Evolutionary conservation across 2,797 vertebrate genomes (phyloP).

Genomic region (Gymnopithys bicolor): DNA sequence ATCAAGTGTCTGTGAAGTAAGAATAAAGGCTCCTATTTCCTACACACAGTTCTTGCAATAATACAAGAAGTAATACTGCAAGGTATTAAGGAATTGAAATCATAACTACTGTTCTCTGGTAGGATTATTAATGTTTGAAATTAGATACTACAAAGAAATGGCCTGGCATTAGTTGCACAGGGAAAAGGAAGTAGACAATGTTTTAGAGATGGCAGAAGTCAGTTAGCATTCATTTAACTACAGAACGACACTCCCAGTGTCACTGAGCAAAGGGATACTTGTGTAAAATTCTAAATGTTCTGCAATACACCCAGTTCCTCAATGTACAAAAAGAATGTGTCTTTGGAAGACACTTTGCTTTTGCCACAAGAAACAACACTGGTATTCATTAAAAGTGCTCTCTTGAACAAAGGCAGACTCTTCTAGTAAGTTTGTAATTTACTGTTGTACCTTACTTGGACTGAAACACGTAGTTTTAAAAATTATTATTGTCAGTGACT

Average conservation of each 20-base stretch:
- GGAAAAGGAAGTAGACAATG: not conserved
- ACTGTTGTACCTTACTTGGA: not conserved
- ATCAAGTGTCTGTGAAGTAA: not conserved
- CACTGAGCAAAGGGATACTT: not conserved
- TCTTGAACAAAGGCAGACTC: not conserved
- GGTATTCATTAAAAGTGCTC: not conserved
- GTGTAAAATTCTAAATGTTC: not conserved
- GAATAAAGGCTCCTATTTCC: not conserved
- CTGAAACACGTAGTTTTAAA: not conserved
- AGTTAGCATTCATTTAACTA: not conserved
- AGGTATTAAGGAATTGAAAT: not conserved
- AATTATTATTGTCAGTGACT: not conserved
- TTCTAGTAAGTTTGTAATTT: not conserved
- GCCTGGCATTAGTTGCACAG: not conserved
- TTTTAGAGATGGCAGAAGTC: not conserved
- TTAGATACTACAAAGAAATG: not conserved
- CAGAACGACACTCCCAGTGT: not conserved
- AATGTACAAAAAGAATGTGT: not conserved
- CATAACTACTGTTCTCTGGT: not conserved
- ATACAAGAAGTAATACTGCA: not conserved
- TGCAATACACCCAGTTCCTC: not conserved
- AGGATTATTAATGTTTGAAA: not conserved
- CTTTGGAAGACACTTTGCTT: not conserved
- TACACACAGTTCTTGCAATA: not conserved
- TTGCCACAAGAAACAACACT: not conserved